phyloP scores from a whole-genome alignment of 1,140 invertebrate species.

The Hetaerina americana region DNA sequence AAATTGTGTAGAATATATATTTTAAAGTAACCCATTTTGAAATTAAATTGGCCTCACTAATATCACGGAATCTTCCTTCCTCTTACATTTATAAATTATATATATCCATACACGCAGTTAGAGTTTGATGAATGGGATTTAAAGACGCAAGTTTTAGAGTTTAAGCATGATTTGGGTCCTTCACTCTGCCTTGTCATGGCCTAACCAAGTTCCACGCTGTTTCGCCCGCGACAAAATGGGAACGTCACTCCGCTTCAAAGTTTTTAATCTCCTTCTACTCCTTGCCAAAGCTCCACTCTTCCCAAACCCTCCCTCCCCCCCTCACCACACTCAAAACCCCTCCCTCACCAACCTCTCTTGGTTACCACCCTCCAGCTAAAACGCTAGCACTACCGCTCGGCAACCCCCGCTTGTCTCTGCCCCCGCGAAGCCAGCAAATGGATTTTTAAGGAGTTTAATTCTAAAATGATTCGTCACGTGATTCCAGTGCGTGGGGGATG shows the following conservation, averaged over 20 bases:
- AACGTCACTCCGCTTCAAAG: not conserved
- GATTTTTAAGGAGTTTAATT: constrained; percentile 1
- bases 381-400: too few species aligned
- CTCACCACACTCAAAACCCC: too few species aligned
- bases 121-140: too few species aligned
- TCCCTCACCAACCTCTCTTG: not conserved
- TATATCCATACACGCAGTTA: too few species aligned
- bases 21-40: too few species aligned
- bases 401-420: too few species aligned
- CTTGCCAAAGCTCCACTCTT: not conserved
- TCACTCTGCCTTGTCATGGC: not conserved
- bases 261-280: not conserved
- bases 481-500: not conserved
- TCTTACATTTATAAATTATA: too few species aligned
- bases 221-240: not conserved
- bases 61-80: too few species aligned
- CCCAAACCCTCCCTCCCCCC: not conserved
- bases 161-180: not conserved
- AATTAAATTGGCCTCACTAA: too few species aligned
- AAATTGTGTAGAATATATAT: too few species aligned
- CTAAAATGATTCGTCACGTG: not conserved
- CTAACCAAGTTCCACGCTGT: not conserved
- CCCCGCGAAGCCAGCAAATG: not conserved
- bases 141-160: too few species aligned
- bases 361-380: too few species aligned